Evolutionary conservation across 2,797 vertebrate species (phyloP).

Genomic region (Eulemur mongoz): DNA sequence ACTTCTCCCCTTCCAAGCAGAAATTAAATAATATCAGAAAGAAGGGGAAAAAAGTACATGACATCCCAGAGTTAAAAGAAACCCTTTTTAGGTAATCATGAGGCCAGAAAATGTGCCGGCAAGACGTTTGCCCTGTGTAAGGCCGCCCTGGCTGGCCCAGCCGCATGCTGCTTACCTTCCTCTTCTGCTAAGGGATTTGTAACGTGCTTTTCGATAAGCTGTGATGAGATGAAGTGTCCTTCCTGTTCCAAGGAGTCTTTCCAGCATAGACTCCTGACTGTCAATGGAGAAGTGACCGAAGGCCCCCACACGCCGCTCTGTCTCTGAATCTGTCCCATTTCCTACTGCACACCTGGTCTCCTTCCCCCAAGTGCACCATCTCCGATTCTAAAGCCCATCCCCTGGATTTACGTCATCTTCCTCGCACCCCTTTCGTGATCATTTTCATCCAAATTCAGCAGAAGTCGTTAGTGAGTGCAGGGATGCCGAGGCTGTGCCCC

Average conservation of each 20-base stretch:
- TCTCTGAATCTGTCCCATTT: not conserved
- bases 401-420: not conserved
- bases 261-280: not conserved
- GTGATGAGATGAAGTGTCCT: not conserved
- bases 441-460: not conserved
- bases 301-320: accelerated
- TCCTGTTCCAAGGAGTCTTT: not conserved
- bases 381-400: not conserved
- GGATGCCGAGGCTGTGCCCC: too few relatives aligned
- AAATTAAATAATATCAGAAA: not conserved
- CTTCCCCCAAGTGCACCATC: not conserved
- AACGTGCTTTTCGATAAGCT: not conserved
- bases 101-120: not conserved
- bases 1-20: not conserved
- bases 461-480: not conserved
- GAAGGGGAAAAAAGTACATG: not conserved
- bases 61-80: not conserved
- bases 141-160: too few relatives aligned
- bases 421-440: not conserved
- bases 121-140: not conserved
- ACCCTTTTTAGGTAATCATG: not conserved
- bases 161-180: not conserved
- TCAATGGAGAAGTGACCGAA: not conserved
- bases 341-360: accelerated
- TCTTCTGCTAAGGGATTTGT: not conserved